phyloP scores from a whole-genome alignment of 2,113 vertebrate species.

The Copsychus sechellarum region DNA sequence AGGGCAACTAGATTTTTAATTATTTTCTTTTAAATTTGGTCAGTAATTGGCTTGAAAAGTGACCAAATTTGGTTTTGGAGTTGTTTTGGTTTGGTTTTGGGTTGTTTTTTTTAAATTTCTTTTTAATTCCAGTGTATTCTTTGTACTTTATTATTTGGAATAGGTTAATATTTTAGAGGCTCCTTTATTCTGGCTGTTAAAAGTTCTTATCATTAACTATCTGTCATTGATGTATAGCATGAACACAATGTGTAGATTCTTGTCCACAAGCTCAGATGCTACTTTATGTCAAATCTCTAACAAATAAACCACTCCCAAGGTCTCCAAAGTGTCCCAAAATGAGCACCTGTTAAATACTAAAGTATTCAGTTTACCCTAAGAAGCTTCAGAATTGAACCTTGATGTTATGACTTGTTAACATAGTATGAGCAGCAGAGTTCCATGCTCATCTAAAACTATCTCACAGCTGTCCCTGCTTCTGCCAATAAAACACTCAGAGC shows the following conservation, averaged over 20 bases:
- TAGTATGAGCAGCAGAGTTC: not conserved
- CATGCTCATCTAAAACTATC: not conserved
- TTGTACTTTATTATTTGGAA: not conserved
- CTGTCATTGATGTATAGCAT: not conserved
- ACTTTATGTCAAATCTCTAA: not conserved
- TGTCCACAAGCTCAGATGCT: not conserved
- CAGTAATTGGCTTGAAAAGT: not conserved
- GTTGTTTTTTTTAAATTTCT: not conserved
- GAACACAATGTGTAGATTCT: not conserved
- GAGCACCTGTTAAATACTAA: not conserved
- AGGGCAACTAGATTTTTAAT: not conserved
- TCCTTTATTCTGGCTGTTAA: not conserved
- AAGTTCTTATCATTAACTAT: not conserved
- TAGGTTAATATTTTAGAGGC: not conserved
- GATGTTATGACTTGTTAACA: not conserved
- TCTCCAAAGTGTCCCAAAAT: not conserved
- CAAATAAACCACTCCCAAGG: not conserved
- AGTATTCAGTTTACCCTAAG: not conserved
- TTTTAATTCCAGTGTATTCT: not conserved
- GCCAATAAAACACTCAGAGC: not conserved
- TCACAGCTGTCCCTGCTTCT: not conserved
- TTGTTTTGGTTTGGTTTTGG: not conserved
- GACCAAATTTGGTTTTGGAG: not conserved
- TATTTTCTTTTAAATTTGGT: not conserved
- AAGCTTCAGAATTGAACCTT: not conserved